These are phyloP conservation scores for Pygoscelis adeliae DNA, from an alignment of 2,113 vertebrate species.

Conservation along the genomic window DNA sequence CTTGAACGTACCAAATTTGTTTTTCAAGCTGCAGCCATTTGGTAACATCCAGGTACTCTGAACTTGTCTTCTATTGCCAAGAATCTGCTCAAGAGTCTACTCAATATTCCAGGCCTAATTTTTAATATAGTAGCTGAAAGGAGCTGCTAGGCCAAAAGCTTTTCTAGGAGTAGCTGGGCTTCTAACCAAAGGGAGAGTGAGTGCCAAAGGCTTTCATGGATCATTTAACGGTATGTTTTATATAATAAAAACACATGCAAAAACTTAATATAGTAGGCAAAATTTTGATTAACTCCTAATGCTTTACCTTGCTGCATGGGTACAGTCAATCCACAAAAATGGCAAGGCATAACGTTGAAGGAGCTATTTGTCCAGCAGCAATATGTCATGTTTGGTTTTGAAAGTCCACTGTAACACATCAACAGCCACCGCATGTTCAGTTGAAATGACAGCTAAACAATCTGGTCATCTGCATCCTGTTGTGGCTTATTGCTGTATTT, in stretches of 20 bases:
- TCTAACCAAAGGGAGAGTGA: not conserved
- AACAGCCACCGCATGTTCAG: not conserved
- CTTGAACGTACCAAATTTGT: slow-evolving; percentile 21
- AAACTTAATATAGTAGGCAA: not conserved
- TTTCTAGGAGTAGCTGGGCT: not conserved
- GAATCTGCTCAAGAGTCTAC: not conserved
- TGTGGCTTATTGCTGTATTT: not conserved
- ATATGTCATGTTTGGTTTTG: not conserved
- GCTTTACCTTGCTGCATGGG: not conserved
- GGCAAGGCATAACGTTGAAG: not conserved
- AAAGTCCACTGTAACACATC: not conserved
- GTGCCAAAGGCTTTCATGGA: not conserved
- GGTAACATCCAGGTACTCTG: not conserved
- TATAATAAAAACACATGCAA: not conserved
- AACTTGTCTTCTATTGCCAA: not conserved
- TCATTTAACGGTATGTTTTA: not conserved
- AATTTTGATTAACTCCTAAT: not conserved
- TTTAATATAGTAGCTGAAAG: not conserved
- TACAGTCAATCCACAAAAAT: not conserved
- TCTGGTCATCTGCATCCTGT: not conserved
- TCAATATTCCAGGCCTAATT: not conserved
- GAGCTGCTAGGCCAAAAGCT: not conserved
- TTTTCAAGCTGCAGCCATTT: slow-evolving; percentile 15
- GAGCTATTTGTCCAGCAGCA: not conserved
- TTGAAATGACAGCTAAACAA: not conserved